phyloP scores from a whole-genome alignment of 2,797 vertebrate genomes.

The Semaprochilodus insignis region DNA sequence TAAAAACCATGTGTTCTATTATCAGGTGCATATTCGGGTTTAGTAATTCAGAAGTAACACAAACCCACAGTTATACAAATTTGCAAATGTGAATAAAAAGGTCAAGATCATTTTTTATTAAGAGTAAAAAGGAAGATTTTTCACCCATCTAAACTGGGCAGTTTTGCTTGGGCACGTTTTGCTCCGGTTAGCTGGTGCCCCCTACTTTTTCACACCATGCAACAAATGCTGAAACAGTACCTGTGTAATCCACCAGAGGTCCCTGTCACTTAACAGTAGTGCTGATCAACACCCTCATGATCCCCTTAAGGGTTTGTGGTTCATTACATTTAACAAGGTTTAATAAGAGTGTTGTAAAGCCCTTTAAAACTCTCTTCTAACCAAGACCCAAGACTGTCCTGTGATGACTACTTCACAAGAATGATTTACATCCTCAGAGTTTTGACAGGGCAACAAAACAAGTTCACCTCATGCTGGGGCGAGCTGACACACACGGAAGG shows the following conservation, averaged over 20 bases:
- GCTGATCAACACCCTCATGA: not conserved
- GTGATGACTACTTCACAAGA: not conserved
- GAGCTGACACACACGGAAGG: not conserved
- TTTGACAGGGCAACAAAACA: not conserved
- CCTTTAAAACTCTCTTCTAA: not conserved
- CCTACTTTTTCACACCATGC: not conserved
- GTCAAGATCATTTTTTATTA: not conserved
- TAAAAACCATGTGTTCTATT: too few relatives aligned
- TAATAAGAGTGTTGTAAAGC: not conserved
- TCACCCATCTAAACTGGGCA: not conserved
- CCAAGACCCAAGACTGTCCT: not conserved
- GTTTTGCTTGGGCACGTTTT: too few relatives aligned
- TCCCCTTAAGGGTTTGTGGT: not conserved
- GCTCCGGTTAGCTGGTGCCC: not conserved
- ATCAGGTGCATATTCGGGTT: too few relatives aligned
- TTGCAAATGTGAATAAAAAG: too few relatives aligned
- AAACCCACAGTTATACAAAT: not conserved
- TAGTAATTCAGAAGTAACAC: too few relatives aligned
- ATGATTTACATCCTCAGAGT: not conserved
- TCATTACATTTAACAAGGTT: not conserved
- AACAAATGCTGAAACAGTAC: not conserved
- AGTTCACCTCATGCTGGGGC: not conserved
- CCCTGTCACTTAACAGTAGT: conserved; percentile 14
- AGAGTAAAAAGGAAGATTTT: not conserved
- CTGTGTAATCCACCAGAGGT: conserved; percentile 32